phyloP scores from a whole-genome alignment of 2,113 vertebrate species.

The Labeo rohita region DNA sequence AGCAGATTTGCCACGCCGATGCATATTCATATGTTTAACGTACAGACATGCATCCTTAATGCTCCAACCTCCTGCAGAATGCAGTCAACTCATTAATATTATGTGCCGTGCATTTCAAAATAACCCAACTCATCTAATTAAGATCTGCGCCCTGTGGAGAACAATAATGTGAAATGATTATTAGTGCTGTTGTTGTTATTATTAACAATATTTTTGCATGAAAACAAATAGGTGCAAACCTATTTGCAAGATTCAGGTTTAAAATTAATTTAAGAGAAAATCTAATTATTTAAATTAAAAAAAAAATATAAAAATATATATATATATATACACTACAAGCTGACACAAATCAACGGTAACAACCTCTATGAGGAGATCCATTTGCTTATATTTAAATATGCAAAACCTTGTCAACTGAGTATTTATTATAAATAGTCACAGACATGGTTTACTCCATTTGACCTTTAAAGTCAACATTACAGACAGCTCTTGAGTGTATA shows the following conservation, averaged over 20 bases:
- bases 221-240: slow-evolving; percentile 15
- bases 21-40: slow-evolving; percentile 84
- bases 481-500: slow-evolving; percentile 39
- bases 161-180: slow-evolving; percentile 36
- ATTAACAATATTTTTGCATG: slow-evolving; percentile 1
- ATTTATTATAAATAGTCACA: slow-evolving; percentile 54
- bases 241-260: slow-evolving; percentile 11
- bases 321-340: neutral
- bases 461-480: slow-evolving; percentile 45
- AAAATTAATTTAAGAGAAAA: neutral
- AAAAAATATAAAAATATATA: neutral
- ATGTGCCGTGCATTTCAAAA: slow-evolving; percentile 69
- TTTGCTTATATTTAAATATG: slow-evolving; percentile 34
- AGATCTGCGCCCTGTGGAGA: slow-evolving; percentile 54
- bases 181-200: slow-evolving; percentile 19
- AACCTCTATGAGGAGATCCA: neutral
- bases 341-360: neutral
- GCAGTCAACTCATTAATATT: slow-evolving; percentile 74
- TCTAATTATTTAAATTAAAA: neutral
- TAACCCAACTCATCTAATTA: slow-evolving; percentile 55
- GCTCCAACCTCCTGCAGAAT: slow-evolving; percentile 66
- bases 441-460: slow-evolving; percentile 42
- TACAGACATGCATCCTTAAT: slow-evolving; percentile 78
- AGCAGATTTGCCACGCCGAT: slow-evolving; percentile 72
- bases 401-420: slow-evolving; percentile 22